These are phyloP conservation scores for Brachionus manjavacas DNA, from an alignment of 1,140 invertebrate genomes.

Conservation along the genomic window DNA sequence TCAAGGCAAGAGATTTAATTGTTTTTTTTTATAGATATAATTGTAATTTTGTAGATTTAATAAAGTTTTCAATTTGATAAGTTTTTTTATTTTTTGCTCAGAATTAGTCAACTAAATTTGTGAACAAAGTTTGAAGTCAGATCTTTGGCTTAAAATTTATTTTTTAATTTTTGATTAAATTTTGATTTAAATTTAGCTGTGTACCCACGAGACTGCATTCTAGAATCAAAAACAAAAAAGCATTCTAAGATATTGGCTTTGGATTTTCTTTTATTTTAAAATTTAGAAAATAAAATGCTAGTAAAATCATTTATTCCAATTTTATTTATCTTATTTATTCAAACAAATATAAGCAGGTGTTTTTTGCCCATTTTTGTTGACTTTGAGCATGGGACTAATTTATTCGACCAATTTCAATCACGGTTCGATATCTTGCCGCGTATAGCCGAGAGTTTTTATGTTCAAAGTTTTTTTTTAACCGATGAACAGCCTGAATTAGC, in stretches of 20 bases:
- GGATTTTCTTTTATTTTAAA: neutral
- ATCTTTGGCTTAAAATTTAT: neutral
- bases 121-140: neutral
- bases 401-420: neutral
- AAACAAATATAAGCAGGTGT: neutral
- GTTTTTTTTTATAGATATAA: neutral
- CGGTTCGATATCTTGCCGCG: neutral
- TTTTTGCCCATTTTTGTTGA: neutral
- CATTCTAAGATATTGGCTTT: neutral
- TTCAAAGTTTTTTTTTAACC: neutral
- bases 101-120: neutral
- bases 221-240: neutral
- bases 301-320: conserved; percentile 9
- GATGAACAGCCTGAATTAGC: neutral
- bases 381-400: neutral
- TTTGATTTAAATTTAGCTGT: neutral
- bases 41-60: neutral
- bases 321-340: neutral
- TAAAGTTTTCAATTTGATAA: neutral
- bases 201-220: neutral
- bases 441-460: neutral
- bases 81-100: neutral
- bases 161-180: neutral
- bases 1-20: neutral
- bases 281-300: neutral